phyloP scores from a whole-genome alignment of 2,113 vertebrate species.

The Barnardius zonarius region DNA sequence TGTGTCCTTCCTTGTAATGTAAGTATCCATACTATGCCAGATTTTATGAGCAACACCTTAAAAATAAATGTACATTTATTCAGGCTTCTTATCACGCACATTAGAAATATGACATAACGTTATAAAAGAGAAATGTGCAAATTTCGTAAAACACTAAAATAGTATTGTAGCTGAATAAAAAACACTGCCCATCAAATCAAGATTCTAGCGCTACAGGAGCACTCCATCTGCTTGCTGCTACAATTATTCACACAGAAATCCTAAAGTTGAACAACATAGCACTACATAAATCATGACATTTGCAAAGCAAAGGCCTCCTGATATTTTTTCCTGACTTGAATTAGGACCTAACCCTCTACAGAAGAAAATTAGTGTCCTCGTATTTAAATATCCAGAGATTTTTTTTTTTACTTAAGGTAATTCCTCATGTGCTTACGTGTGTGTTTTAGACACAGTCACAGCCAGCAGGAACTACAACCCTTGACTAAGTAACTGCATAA shows the following conservation, averaged over 20 bases:
- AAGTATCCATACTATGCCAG: neutral
- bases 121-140: neutral
- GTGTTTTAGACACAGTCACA: neutral
- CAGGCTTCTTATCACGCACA: neutral
- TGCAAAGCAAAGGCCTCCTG: neutral
- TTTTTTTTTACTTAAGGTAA: neutral
- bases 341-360: neutral
- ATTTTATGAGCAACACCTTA: neutral
- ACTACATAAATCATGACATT: neutral
- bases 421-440: neutral
- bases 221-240: neutral
- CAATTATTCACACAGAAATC: neutral
- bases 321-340: neutral
- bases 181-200: neutral
- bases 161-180: neutral
- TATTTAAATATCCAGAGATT: neutral
- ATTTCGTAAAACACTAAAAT: neutral
- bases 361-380: neutral
- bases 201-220: neutral
- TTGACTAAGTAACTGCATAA: neutral
- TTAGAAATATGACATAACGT: neutral
- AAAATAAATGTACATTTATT: neutral
- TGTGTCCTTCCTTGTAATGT: neutral
- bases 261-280: neutral
- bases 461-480: neutral